Conservation (phyloP, 2,888 invertebrate species). For the Polymixis flavicincta region DNA sequence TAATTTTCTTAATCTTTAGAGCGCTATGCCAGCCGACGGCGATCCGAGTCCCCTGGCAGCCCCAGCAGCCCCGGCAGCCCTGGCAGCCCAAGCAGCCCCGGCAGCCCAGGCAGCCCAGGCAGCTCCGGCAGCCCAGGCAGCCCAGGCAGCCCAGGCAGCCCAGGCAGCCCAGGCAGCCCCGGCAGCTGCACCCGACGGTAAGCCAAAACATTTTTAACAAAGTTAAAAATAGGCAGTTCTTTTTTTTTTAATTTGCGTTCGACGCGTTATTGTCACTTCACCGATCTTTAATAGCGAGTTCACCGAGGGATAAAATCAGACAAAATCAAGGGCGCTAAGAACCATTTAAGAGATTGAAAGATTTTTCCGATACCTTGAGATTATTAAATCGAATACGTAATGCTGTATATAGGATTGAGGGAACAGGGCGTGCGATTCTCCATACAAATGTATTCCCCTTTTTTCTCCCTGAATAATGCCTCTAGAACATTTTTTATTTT, state of each 20-base stretch:
- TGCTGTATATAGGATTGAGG: neutral
- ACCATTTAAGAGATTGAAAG: neutral
- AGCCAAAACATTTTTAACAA: neutral
- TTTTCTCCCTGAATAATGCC: too few relatives aligned
- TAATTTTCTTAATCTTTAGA: slow-evolving; percentile 18
- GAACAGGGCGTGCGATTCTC: too few relatives aligned
- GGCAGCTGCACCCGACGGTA: neutral
- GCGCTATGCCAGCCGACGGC: slow-evolving; percentile 30
- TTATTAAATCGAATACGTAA: neutral
- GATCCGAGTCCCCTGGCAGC: too few relatives aligned
- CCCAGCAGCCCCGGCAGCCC: neutral
- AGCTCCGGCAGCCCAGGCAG: too few relatives aligned
- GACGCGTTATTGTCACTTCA: neutral
- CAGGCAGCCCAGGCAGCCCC: neutral
- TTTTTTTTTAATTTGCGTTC: neutral
- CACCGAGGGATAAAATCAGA: too few relatives aligned
- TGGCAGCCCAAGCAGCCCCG: too few relatives aligned
- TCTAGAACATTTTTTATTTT: too few relatives aligned
- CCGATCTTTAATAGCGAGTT: neutral
- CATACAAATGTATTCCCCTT: too few relatives aligned
- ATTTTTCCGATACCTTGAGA: neutral
- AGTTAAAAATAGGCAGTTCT: neutral
- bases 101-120: too few relatives aligned
- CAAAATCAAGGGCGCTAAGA: neutral
- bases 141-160: neutral